Conservation (phyloP, 2,797 vertebrate species). For the Potorous gilbertii region DNA sequence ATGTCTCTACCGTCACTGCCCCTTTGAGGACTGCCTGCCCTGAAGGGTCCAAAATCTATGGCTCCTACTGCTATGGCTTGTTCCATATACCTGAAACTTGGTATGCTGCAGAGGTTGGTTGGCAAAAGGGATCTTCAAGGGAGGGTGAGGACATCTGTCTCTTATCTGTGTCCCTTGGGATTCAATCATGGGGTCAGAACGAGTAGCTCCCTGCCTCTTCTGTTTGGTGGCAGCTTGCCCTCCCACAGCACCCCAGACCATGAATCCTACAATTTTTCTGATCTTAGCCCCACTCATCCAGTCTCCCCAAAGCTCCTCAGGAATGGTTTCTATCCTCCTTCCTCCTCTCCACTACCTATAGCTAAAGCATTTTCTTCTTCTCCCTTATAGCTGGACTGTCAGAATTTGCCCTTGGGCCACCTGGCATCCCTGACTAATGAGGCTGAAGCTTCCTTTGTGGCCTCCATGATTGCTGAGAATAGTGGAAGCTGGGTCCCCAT, state of each 20-base stretch:
- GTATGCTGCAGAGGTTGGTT: background rate
- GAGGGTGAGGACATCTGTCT: background rate
- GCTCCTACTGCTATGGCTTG: background rate
- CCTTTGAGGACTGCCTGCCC: background rate
- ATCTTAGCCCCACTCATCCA: background rate
- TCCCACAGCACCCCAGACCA: background rate
- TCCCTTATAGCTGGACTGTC: background rate
- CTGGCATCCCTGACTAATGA: background rate
- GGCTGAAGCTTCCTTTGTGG: background rate
- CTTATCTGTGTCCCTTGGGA: background rate
- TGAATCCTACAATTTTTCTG: background rate
- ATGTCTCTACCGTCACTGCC: background rate
- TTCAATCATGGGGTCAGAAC: background rate
- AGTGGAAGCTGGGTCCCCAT: background rate
- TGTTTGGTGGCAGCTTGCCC: background rate
- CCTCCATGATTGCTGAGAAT: background rate
- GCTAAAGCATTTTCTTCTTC: background rate
- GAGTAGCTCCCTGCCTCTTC: background rate
- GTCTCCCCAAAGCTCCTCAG: background rate
- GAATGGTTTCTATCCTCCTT: background rate
- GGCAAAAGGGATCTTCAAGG: background rate
- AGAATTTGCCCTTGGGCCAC: background rate
- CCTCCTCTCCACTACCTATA: background rate
- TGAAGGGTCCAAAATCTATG: background rate
- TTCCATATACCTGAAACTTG: background rate